phyloP scores from a whole-genome alignment of 2,888 invertebrate genomes.

The Agrochola lota region DNA sequence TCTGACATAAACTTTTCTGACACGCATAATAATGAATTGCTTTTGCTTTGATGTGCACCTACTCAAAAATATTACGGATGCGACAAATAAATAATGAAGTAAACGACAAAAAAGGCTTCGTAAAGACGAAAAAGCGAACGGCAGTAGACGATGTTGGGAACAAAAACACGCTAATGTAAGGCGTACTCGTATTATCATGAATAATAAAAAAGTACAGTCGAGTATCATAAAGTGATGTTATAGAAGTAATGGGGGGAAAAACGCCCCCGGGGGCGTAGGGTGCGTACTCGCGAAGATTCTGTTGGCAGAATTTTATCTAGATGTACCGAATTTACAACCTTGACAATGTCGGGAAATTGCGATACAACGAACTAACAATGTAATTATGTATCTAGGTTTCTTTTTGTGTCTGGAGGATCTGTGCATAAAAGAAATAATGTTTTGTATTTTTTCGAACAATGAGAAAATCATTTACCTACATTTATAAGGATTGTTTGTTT shows the following conservation, averaged over 20 bases:
- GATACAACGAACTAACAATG: constrained; percentile 35
- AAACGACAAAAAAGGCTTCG: constrained; percentile 69
- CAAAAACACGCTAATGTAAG: constrained; percentile 85
- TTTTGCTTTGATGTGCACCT: constrained; percentile 12
- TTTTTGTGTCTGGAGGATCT: neutral
- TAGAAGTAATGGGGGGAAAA: constrained; percentile 87
- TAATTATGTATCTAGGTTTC: constrained; percentile 26
- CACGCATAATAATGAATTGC: neutral
- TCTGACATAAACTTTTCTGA: neutral
- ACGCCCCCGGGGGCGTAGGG: constrained; percentile 77
- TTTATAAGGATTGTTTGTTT: neutral
- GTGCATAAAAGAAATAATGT: neutral
- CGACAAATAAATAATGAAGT: constrained; percentile 72
- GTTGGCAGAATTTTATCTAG: constrained; percentile 60
- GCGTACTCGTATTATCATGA: constrained; percentile 87
- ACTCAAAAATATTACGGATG: constrained; percentile 49
- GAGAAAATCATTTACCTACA: neutral
- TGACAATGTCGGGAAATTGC: constrained; percentile 49
- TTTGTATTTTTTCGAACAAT: neutral
- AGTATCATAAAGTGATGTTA: constrained; percentile 88
- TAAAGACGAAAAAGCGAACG: constrained; percentile 68
- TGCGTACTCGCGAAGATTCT: constrained; percentile 66
- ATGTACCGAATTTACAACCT: constrained; percentile 60
- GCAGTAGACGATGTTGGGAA: constrained; percentile 75
- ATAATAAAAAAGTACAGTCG: constrained; percentile 87